Percentiles rank a stretch among this genome's conserved stretches.
These are phyloP conservation scores for Heterohyrax brucei DNA, from an alignment of 2,797 vertebrate genomes.

Conservation along the genomic window DNA sequence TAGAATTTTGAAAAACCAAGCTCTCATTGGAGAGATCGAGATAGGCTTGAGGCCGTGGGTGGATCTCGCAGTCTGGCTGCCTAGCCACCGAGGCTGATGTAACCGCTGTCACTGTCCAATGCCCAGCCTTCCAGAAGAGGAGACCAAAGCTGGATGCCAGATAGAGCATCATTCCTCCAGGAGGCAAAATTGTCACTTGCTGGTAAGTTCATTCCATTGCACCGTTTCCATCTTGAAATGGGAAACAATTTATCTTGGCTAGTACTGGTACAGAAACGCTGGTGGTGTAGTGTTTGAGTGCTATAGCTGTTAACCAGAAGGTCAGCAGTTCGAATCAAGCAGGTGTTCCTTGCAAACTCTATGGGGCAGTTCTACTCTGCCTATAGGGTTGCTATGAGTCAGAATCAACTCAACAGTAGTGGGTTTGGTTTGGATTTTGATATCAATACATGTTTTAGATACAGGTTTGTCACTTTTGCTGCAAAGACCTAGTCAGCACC, in stretches of 20 bases:
- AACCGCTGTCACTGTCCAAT: background rate
- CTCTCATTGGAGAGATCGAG: slow-evolving; percentile 1
- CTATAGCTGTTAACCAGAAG: too few relatives aligned
- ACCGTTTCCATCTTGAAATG: background rate
- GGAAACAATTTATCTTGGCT: background rate
- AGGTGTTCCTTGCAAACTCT: too few relatives aligned
- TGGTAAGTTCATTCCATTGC: background rate
- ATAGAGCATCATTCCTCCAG: background rate
- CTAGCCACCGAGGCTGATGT: background rate
- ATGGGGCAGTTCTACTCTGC: too few relatives aligned
- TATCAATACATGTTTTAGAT: background rate
- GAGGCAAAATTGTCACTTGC: background rate
- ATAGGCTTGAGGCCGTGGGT: background rate
- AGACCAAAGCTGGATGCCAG: background rate
- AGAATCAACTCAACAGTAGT: too few relatives aligned
- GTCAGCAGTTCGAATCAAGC: too few relatives aligned
- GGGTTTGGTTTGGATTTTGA: too few relatives aligned
- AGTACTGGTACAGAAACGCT: background rate
- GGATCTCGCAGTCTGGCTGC: background rate
- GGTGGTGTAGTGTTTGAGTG: too few relatives aligned
- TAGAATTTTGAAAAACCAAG: slow-evolving; percentile 63
- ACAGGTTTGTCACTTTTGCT: background rate
- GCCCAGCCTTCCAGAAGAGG: background rate
- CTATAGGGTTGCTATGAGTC: too few relatives aligned
- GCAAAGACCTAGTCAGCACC: background rate